phyloP scores from a whole-genome alignment of 2,797 vertebrate genomes.

The Aldrovandia affinis region DNA sequence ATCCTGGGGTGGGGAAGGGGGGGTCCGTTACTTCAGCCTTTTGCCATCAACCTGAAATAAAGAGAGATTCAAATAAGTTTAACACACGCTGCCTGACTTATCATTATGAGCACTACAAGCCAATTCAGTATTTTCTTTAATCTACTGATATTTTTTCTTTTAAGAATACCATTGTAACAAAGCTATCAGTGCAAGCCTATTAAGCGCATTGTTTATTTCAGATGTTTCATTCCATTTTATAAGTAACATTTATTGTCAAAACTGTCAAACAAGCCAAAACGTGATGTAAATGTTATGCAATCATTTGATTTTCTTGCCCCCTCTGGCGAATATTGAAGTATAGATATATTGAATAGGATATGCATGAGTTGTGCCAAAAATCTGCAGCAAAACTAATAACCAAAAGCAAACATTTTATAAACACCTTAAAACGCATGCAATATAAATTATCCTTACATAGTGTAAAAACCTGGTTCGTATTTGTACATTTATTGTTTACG shows the following conservation, averaged over 20 bases:
- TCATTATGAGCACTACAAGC: neutral
- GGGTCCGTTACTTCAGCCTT: constrained; percentile 56
- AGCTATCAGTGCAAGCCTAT: too few relatives aligned
- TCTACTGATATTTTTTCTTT: neutral
- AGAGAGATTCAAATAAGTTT: constrained; percentile 24
- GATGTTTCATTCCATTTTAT: neutral
- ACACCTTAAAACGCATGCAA: too few relatives aligned
- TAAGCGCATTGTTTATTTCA: neutral
- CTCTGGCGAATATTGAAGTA: neutral
- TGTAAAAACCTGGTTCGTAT: neutral
- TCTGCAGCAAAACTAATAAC: too few relatives aligned
- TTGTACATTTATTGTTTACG: neutral
- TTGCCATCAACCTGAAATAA: constrained; percentile 62
- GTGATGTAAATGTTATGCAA: too few relatives aligned
- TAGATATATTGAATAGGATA: neutral
- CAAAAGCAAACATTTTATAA: too few relatives aligned
- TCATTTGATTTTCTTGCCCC: too few relatives aligned
- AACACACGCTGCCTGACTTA: neutral
- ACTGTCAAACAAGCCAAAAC: too few relatives aligned
- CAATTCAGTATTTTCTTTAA: too few relatives aligned
- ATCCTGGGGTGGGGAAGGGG: constrained; percentile 50
- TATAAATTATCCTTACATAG: neutral
- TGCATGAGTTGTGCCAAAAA: too few relatives aligned
- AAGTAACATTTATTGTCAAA: neutral
- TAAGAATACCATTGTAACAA: too few relatives aligned